Percentiles rank a stretch among this genome's conserved stretches.
Evolutionary conservation across 2,797 vertebrate species (phyloP).

Genomic region (Parotocinclus haroldoi): DNA sequence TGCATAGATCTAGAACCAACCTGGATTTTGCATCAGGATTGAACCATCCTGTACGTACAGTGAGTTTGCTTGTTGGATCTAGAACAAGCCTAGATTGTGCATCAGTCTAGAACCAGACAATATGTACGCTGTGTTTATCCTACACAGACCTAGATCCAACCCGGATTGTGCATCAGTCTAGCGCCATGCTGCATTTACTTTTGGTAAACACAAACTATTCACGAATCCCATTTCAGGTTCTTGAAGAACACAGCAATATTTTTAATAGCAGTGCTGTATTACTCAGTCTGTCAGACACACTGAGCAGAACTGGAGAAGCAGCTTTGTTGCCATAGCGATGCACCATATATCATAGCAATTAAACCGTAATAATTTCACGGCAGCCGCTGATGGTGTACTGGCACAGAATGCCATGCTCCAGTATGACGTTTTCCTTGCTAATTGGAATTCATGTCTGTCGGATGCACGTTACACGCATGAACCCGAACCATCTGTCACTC

Average conservation of each 20-base stretch:
- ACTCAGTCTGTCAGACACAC: constrained; percentile 10
- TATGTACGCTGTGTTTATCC: no score
- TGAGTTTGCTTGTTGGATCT: no score
- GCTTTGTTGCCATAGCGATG: constrained; percentile 32
- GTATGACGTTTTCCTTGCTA: neutral
- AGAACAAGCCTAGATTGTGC: no score
- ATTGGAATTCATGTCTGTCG: constrained; percentile 11
- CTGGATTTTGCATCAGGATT: no score
- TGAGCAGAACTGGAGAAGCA: constrained; percentile 17
- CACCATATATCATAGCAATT: constrained; percentile 11
- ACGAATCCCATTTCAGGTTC: neutral
- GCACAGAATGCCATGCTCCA: constrained; percentile 7
- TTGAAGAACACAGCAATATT: neutral
- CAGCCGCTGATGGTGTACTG: constrained; percentile 12
- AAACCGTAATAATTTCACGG: constrained; percentile 20
- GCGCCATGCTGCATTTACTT: no score
- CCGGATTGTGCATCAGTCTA: no score
- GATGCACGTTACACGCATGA: neutral
- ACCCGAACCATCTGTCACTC: neutral
- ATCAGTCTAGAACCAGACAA: no score
- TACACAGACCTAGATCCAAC: no score
- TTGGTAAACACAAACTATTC: no score
- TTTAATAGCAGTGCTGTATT: constrained; percentile 11
- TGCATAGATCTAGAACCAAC: no score
- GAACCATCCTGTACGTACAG: no score